A percentile compares a stretch with the other conserved stretches of the same genome.
Evolutionary conservation across 1,140 invertebrate species (phyloP).

Genomic region (Tenebrio molitor): DNA sequence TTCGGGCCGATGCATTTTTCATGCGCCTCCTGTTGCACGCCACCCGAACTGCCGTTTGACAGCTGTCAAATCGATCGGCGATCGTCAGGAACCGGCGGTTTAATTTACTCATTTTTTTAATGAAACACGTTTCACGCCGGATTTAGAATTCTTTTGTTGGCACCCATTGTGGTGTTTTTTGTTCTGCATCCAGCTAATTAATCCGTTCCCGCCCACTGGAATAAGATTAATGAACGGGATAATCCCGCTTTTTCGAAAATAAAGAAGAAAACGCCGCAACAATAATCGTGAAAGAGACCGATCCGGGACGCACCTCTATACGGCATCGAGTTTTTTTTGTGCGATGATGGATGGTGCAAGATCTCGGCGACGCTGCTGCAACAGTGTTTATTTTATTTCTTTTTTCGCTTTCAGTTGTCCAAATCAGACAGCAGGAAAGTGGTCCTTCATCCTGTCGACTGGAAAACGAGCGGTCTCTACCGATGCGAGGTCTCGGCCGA

Average conservation of each 20-base stretch:
- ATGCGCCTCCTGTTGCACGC: too few relatives aligned
- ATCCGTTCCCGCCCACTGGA: constrained; percentile 6
- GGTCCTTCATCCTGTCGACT: constrained; percentile 72
- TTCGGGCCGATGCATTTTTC: too few relatives aligned
- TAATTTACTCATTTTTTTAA: too few relatives aligned
- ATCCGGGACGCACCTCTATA: background rate
- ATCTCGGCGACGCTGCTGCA: background rate
- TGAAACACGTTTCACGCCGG: too few relatives aligned
- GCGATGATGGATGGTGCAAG: constrained; percentile 19
- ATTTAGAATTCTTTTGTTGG: too few relatives aligned
- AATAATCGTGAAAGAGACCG: background rate
- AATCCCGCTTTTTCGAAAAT: constrained; percentile 19
- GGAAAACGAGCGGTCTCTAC: constrained; percentile 79
- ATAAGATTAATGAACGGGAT: constrained; percentile 28
- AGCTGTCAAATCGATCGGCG: too few relatives aligned
- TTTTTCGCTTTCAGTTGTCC: constrained; percentile 68
- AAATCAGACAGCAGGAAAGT: constrained; percentile 74
- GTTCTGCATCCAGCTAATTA: constrained; percentile 21
- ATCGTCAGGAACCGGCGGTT: too few relatives aligned
- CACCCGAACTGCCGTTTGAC: too few relatives aligned
- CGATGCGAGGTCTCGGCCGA: constrained; percentile 85
- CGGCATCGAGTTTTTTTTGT: constrained; percentile 15
- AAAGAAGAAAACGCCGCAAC: background rate
- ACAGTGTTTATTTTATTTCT: constrained; percentile 33
- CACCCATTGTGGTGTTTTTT: too few relatives aligned